phyloP scores from a whole-genome alignment of 2,113 vertebrate genomes.

The Pseudonaja textilis region DNA sequence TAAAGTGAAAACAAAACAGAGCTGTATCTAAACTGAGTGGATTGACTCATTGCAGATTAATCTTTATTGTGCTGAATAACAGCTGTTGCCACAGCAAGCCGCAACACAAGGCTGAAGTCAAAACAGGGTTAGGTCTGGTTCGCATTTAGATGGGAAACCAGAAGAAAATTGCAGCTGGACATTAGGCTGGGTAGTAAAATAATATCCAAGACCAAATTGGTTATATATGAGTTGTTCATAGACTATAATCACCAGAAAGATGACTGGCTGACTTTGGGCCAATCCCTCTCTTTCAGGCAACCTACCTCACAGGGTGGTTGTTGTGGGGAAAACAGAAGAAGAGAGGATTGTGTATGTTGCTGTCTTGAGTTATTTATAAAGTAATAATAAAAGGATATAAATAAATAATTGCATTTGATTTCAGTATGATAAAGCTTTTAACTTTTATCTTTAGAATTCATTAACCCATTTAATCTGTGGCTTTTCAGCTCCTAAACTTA shows the following conservation, averaged over 20 bases:
- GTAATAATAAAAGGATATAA: not conserved
- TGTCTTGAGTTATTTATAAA: not conserved
- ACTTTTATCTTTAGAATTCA: not conserved
- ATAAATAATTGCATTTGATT: not conserved
- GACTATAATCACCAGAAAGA: not conserved
- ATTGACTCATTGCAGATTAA: not conserved
- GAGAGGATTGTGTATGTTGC: not conserved
- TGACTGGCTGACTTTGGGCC: not conserved
- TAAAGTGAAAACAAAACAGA: not conserved
- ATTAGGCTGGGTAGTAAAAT: not conserved
- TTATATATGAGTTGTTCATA: not conserved
- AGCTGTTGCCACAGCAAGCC: not conserved
- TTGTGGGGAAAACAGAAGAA: not conserved
- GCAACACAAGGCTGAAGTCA: not conserved
- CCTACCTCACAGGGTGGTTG: not conserved
- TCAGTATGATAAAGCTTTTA: not conserved
- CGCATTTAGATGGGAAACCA: not conserved
- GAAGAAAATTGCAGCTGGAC: not conserved
- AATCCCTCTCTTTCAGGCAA: not conserved
- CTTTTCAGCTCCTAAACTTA: not conserved
- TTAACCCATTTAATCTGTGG: not conserved
- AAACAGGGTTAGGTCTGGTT: not conserved
- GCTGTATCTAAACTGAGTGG: not conserved
- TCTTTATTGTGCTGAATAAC: not conserved
- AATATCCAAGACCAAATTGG: not conserved